Percentiles rank a stretch among this genome's conserved stretches.
phyloP scores from a whole-genome alignment of 2,113 vertebrate species.

The Gnathonemus echidnorhynchus region DNA sequence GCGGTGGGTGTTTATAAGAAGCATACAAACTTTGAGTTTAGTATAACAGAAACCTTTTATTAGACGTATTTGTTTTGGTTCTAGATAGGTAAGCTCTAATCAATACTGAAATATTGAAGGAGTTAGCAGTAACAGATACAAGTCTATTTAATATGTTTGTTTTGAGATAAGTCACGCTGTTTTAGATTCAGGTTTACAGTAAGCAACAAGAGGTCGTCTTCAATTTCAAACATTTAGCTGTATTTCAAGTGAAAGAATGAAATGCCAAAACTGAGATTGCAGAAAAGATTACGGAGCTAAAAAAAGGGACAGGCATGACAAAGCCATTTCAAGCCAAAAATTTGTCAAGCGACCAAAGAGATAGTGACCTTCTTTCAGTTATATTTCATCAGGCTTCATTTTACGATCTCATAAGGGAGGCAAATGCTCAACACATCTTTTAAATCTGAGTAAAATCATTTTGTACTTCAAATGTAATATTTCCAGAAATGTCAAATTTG shows the following conservation, averaged over 20 bases:
- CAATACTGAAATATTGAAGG: background rate
- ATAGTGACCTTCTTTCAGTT: background rate
- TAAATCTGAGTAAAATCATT: background rate
- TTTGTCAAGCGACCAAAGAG: background rate
- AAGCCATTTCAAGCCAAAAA: background rate
- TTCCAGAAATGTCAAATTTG: background rate
- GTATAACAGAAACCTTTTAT: background rate
- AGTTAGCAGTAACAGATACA: background rate
- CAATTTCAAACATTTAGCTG: background rate
- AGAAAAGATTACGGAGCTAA: background rate
- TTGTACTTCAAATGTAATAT: background rate
- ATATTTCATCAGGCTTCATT: background rate
- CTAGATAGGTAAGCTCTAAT: background rate
- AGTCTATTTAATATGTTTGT: background rate
- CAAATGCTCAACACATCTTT: background rate
- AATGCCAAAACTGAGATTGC: background rate
- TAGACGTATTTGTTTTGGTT: background rate
- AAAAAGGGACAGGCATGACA: background rate
- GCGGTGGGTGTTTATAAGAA: background rate
- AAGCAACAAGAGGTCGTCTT: background rate
- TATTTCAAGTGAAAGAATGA: background rate
- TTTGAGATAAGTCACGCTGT: background rate
- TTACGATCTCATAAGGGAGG: background rate
- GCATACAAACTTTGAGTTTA: background rate
- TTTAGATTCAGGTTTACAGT: background rate